Percentiles rank a stretch among this genome's conserved stretches.
These are phyloP conservation scores for Charaxes varanes DNA, from an alignment of 1,140 invertebrate genomes.

Conservation along the genomic window DNA sequence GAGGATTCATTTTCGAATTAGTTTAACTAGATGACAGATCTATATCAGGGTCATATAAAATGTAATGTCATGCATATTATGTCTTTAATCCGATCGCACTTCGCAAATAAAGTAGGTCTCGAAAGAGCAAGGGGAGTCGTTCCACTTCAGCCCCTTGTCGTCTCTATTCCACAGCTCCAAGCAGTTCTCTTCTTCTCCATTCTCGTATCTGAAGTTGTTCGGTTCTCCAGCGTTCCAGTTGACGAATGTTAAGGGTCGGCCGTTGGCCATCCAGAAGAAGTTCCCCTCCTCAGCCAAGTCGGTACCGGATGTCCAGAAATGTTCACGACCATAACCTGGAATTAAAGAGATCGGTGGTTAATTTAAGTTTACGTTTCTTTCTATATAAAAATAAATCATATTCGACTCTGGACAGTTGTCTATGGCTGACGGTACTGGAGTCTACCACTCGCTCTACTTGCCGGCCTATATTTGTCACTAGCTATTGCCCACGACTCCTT, in stretches of 20 bases:
- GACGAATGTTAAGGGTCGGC: conserved; percentile 89
- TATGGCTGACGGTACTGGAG: too few relatives aligned
- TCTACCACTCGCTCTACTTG: too few relatives aligned
- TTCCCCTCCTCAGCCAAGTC: conserved; percentile 91
- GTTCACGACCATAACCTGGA: conserved; percentile 88
- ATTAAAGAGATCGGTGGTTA: conserved; percentile 18
- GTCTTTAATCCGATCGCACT: conserved; percentile 76
- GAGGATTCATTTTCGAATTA: too few relatives aligned
- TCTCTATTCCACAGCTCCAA: conserved; percentile 93
- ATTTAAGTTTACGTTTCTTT: too few relatives aligned
- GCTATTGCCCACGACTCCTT: too few relatives aligned
- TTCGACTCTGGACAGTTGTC: too few relatives aligned
- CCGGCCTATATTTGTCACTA: too few relatives aligned
- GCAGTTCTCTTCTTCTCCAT: conserved; percentile 93
- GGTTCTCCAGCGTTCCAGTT: conserved; percentile 95
- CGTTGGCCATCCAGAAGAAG: conserved; percentile 95
- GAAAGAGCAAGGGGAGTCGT: conserved; percentile 93
- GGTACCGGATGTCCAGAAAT: conserved; percentile 94
- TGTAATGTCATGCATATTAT: conserved; percentile 15
- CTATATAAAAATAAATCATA: too few relatives aligned
- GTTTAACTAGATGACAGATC: too few relatives aligned
- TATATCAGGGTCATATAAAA: conserved; percentile 12
- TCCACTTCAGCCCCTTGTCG: conserved; percentile 93
- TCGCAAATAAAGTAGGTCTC: conserved; percentile 95
- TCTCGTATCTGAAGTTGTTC: conserved; percentile 94